Conservation (phyloP, 2,113 vertebrate genomes). For the Taurulus bubalis region DNA sequence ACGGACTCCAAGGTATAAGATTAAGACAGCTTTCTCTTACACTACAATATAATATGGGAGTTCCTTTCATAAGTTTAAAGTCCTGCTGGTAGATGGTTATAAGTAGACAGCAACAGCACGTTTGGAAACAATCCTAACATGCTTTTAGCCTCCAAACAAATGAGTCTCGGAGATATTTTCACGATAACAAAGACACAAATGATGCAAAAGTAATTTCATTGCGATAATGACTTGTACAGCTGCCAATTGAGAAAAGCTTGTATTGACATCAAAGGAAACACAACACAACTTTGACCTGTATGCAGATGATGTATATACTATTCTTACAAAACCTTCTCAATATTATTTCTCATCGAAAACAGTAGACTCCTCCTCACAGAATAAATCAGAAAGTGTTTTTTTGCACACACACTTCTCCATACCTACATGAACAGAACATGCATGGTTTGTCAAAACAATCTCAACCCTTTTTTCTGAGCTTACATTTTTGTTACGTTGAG, state of each 20-base stretch:
- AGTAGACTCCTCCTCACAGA: background rate
- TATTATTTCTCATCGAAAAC: background rate
- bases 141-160: background rate
- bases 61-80: background rate
- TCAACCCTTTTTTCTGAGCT: background rate
- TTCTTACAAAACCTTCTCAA: background rate
- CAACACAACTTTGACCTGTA: background rate
- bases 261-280: background rate
- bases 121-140: constrained; percentile 15
- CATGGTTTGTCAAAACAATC: background rate
- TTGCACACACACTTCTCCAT: background rate
- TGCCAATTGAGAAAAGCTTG: background rate
- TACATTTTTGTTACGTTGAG: background rate
- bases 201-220: background rate
- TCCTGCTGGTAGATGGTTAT: background rate
- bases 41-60: background rate
- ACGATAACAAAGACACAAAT: background rate
- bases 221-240: background rate
- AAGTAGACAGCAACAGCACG: background rate
- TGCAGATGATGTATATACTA: constrained; percentile 1
- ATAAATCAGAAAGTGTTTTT: background rate
- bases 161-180: background rate
- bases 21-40: background rate
- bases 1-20: constrained; percentile 18
- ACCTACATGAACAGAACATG: background rate